Evolutionary conservation across 2,113 vertebrate species (phyloP).

Genomic region (Hystrix cristata): DNA sequence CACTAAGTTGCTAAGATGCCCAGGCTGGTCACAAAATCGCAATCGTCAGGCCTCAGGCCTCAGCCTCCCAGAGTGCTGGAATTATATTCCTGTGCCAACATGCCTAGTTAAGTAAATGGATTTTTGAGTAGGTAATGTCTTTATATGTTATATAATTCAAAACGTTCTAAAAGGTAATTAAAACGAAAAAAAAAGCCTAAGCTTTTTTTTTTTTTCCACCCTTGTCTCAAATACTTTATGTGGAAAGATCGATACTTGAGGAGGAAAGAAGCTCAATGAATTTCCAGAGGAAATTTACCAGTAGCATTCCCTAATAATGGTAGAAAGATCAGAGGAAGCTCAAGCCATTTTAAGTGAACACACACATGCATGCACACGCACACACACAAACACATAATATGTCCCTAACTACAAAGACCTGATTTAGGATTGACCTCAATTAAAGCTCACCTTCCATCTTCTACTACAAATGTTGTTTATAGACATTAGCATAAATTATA

Average conservation of each 20-base stretch:
- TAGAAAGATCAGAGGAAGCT: background rate
- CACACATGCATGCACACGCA: background rate
- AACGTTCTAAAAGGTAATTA: background rate
- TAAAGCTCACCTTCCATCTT: background rate
- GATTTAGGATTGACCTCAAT: background rate
- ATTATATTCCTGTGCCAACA: background rate
- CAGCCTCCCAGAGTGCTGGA: background rate
- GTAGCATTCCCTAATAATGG: background rate
- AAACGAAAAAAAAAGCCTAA: background rate
- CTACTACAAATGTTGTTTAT: background rate
- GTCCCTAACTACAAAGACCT: background rate
- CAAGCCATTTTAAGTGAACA: background rate
- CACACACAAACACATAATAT: background rate
- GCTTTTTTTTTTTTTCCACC: accelerated
- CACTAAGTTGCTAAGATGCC: background rate
- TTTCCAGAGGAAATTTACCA: background rate
- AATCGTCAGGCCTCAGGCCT: background rate
- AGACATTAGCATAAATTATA: background rate
- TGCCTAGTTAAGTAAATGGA: background rate
- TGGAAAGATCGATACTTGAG: background rate
- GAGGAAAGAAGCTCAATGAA: background rate
- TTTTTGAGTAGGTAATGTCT: background rate
- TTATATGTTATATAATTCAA: background rate
- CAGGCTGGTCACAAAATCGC: background rate
- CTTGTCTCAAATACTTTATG: background rate